Evolutionary conservation across 2,113 vertebrate genomes (phyloP), one percentile per base, ranked within the genome.

Genomic region (Mesocricetus auratus): DNA sequence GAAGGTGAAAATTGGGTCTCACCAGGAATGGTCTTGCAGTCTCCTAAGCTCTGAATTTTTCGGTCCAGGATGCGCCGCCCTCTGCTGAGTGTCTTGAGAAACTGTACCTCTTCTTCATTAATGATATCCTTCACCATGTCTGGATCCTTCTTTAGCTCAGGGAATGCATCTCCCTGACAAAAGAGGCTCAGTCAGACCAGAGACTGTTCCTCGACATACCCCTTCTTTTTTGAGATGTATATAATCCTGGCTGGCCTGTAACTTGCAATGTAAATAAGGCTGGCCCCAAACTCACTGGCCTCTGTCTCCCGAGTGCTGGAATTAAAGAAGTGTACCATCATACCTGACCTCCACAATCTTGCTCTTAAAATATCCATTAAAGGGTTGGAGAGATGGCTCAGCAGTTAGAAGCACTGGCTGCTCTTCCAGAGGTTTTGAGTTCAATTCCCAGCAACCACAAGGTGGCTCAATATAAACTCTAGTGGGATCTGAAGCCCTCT

Each of bases 111-210:
- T 86, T 99, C 99, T 96, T 99, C 99, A 83, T 99, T 99, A 85
- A 99, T 99, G 58, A 99, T 98, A 94, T 99, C 99, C 96, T 99
- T 99, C 91, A 99, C 99, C 98, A 99, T 98, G n/a, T 99, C 99
- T 6, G 99, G 99, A 94, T 99, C 99, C 97, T 99, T 99, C 97
- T 98, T 99, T 92, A 99, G 97, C 98, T 99, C 99, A 4, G 99
- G 99, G 98, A 99, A 99, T 1, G 99, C 99, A 45, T 99, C 97
- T 7, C 99, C 99, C 99, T 99, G 96, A 89, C 93, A 90, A 95
- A 66, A 24, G 85, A 50, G 78, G 33, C 66, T 60, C 64, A 42
- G 0, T 86, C 68, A 93, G 82, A 50, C 42, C 0, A 45, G 75
- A n/a, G 2, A 42, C 68, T 68, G 58, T 26, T n/a, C 39, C 19